These are phyloP conservation scores for Dolichoris vasculosae DNA, from an alignment of 1,140 invertebrate species.

Conservation along the genomic window DNA sequence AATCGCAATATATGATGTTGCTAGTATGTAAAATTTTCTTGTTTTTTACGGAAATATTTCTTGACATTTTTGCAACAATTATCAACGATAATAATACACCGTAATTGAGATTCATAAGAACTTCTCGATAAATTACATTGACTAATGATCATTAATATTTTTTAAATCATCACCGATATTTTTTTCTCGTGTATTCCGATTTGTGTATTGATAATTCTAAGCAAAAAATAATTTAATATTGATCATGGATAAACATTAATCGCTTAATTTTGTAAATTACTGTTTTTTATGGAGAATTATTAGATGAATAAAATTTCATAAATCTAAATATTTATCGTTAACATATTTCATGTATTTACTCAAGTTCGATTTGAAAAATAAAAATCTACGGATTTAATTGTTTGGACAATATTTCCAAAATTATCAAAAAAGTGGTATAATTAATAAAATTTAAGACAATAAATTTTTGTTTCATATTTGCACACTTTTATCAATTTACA, in stretches of 20 bases:
- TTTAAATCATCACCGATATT: neutral
- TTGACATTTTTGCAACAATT: neutral
- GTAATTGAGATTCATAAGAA: neutral
- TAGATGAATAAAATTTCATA: neutral
- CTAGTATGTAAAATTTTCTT: too few species aligned
- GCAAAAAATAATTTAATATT: neutral
- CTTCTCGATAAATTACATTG: neutral
- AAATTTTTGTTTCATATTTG: too few species aligned
- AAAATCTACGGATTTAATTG: too few species aligned
- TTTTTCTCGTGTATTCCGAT: neutral
- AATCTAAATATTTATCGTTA: too few species aligned
- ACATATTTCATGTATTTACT: too few species aligned
- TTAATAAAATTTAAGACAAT: too few species aligned
- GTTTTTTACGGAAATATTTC: too few species aligned
- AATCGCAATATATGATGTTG: too few species aligned
- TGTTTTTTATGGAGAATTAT: slow-evolving; percentile 17
- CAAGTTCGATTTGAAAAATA: too few species aligned
- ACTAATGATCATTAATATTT: neutral
- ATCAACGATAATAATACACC: neutral
- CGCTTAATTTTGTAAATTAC: neutral
- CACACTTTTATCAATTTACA: too few species aligned
- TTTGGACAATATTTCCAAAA: too few species aligned
- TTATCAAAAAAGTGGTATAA: too few species aligned
- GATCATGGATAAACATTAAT: slow-evolving; percentile 1
- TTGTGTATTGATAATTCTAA: neutral